Percentiles rank a stretch among this genome's conserved stretches.
Conservation (phyloP, 2,888 invertebrate species). For the Trichacis sp. region DNA sequence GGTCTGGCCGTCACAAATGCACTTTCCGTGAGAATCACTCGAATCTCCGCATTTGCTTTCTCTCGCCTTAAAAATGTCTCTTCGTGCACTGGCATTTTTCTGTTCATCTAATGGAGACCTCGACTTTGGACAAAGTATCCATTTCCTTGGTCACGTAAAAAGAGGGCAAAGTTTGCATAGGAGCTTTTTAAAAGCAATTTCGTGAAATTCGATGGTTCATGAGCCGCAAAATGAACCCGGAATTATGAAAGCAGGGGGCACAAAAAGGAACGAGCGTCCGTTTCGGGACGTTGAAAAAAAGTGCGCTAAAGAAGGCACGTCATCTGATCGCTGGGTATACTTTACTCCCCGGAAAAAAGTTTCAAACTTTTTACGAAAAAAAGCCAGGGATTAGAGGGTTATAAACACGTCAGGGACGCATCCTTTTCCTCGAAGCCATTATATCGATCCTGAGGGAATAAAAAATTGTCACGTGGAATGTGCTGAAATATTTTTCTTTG, state of each 20-base stretch:
- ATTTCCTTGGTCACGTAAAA: slow-evolving; percentile 4
- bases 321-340: slow-evolving; percentile 47
- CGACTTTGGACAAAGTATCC: background rate
- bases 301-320: slow-evolving; percentile 40
- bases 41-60: too few species aligned
- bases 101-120: slow-evolving; percentile 16
- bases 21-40: too few species aligned
- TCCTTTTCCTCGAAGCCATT: background rate
- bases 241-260: slow-evolving; percentile 47
- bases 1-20: too few species aligned
- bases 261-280: slow-evolving; percentile 37
- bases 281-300: slow-evolving; percentile 26
- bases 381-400: slow-evolving; percentile 65
- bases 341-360: slow-evolving; percentile 54
- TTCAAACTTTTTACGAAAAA: slow-evolving; percentile 63
- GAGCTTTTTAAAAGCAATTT: slow-evolving; percentile 39
- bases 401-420: slow-evolving; percentile 59
- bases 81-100: slow-evolving; percentile 1
- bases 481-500: too few species aligned
- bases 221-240: slow-evolving; percentile 66
- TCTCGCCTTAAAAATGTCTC: too few species aligned
- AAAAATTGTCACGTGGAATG: too few species aligned
- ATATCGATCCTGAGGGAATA: background rate
- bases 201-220: slow-evolving; percentile 62
- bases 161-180: slow-evolving; percentile 11